Evolutionary conservation across 1,140 invertebrate genomes (phyloP).

Genomic region (Nymphalis io): DNA sequence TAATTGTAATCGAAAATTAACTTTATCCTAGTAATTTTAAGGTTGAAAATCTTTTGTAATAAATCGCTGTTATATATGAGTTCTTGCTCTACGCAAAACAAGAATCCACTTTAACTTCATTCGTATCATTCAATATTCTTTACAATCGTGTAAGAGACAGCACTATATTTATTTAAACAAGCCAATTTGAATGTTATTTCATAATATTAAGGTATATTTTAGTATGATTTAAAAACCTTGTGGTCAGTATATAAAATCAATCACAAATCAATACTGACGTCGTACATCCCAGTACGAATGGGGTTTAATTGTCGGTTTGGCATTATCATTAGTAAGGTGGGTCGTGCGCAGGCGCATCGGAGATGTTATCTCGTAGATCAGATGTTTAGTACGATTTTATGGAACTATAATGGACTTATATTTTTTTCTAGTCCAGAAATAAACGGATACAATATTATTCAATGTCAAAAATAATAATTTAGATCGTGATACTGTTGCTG

Average conservation of each 20-base stretch:
- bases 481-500: too few species aligned
- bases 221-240: conserved; percentile 3
- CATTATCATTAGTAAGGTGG: conserved; percentile 57
- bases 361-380: conserved; percentile 55
- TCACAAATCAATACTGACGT: conserved; percentile 71
- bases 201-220: conserved; percentile 25
- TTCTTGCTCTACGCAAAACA: conserved; percentile 14
- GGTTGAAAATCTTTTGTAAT: conserved; percentile 1
- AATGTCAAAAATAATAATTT: too few species aligned
- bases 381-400: conserved; percentile 21
- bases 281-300: conserved; percentile 62
- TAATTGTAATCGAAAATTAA: background rate
- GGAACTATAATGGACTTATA: background rate
- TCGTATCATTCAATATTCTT: conserved; percentile 37
- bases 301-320: conserved; percentile 62
- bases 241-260: conserved; percentile 63
- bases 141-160: conserved; percentile 25
- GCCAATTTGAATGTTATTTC: conserved; percentile 34
- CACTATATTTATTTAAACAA: background rate
- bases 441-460: background rate
- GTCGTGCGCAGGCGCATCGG: conserved; percentile 58
- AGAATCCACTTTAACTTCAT: conserved; percentile 9
- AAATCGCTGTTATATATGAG: conserved; percentile 11
- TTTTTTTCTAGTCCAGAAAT: conserved; percentile 4
- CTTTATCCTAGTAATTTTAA: background rate